Evolutionary conservation across 2,797 vertebrate species (phyloP).

Genomic region (Tokudaia tokunoshimensis): DNA sequence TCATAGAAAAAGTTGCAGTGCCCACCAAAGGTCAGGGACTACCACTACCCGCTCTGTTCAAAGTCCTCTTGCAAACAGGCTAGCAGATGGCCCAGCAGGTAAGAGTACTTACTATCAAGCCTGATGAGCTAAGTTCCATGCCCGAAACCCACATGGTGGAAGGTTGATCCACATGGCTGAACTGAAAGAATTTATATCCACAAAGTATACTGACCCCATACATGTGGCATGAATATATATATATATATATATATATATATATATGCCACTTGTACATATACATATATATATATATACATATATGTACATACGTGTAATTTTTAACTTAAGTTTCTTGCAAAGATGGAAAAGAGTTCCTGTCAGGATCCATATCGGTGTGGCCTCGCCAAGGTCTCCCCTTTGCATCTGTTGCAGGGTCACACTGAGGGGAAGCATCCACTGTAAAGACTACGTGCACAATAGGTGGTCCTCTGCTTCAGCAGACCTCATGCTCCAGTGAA

Average conservation of each 20-base stretch:
- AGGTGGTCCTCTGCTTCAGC: background rate
- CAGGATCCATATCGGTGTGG: background rate
- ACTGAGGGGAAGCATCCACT: background rate
- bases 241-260: too few species aligned
- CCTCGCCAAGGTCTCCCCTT: background rate
- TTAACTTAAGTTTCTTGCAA: conserved; percentile 39
- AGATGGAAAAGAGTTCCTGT: background rate
- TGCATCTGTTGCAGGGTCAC: background rate
- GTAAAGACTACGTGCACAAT: background rate
- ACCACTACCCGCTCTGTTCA: conserved; percentile 56
- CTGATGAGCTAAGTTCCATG: background rate
- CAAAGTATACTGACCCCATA: background rate
- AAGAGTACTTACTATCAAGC: background rate
- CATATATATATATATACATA: background rate
- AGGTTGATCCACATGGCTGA: background rate
- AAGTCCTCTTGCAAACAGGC: conserved; percentile 39
- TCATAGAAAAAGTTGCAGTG: conserved; percentile 27
- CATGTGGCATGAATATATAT: background rate
- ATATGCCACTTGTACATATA: too few species aligned
- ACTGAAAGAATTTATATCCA: background rate
- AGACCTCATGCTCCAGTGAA: background rate
- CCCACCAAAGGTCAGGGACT: conserved; percentile 48
- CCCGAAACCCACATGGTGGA: background rate
- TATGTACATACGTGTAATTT: background rate
- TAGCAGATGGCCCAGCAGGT: background rate